A percentile compares a stretch with the other conserved stretches of the same genome.
These are phyloP conservation scores for Chorisops tibialis DNA, from an alignment of 2,888 invertebrate species.

Conservation along the genomic window DNA sequence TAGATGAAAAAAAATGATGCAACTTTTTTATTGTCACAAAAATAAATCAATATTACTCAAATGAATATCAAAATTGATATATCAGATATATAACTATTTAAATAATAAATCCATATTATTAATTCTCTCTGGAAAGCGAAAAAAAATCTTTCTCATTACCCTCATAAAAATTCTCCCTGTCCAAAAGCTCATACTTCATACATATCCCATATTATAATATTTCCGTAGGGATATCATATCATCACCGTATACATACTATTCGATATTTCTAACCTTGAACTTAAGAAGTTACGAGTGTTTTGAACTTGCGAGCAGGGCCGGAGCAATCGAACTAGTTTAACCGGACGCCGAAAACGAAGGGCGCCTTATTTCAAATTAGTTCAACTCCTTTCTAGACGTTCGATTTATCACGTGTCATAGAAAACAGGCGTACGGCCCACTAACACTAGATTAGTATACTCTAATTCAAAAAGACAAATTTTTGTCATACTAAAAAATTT, in stretches of 20 bases:
- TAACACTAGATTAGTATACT: no score
- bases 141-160: constrained; percentile 22
- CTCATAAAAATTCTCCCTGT: constrained; percentile 16
- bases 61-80: no score
- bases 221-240: constrained; percentile 23
- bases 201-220: constrained; percentile 15
- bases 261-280: constrained; percentile 16
- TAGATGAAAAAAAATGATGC: no score
- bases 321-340: no score
- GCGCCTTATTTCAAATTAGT: no score
- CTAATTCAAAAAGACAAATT: no score
- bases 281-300: constrained; percentile 20
- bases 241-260: constrained; percentile 5
- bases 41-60: no score
- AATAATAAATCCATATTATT: constrained; percentile 16
- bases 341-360: no score
- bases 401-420: background rate
- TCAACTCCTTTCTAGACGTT: background rate
- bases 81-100: constrained; percentile 21
- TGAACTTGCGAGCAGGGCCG: no score
- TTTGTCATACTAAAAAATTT: no score
- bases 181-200: constrained; percentile 1
- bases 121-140: background rate
- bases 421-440: no score
- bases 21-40: no score